These are phyloP conservation scores for Acinonyx jubatus DNA, from an alignment of 2,113 vertebrate genomes.

Conservation along the genomic window DNA sequence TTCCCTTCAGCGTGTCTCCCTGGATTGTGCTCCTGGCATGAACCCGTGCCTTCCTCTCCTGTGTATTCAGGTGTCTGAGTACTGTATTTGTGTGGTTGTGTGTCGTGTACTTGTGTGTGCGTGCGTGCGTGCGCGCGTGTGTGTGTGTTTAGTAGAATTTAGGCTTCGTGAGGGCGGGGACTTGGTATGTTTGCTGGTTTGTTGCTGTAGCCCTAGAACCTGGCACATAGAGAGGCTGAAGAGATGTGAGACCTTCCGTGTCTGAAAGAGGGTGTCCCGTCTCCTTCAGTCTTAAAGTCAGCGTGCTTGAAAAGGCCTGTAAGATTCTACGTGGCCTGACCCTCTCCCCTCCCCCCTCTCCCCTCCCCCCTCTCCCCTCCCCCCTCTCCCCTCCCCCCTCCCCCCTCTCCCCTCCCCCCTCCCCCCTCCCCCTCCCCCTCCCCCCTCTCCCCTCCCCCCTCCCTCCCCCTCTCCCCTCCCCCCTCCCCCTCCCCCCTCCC, in stretches of 20 bases:
- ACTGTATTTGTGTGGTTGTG: background rate
- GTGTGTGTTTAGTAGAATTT: background rate
- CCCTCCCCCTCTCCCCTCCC: no score
- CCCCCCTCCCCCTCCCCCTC: no score
- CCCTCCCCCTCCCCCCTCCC: no score
- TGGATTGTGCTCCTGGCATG: no score
- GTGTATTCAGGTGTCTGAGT: background rate
- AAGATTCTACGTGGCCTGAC: background rate
- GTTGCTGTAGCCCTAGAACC: background rate
- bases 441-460: no score
- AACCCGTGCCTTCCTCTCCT: background rate
- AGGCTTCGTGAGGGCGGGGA: background rate
- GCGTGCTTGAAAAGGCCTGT: background rate
- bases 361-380: rapidly evolving
- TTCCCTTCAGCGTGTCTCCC: background rate
- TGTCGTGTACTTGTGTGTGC: background rate
- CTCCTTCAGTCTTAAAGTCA: background rate
- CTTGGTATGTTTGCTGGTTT: background rate
- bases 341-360: background rate
- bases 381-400: no score
- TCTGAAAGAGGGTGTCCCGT: background rate
- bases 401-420: no score
- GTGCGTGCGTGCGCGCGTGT: no score
- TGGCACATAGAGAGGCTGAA: background rate
- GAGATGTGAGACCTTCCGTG: background rate